Conservation (phyloP, 2,797 vertebrate species). For the Etheostoma nigrum region DNA sequence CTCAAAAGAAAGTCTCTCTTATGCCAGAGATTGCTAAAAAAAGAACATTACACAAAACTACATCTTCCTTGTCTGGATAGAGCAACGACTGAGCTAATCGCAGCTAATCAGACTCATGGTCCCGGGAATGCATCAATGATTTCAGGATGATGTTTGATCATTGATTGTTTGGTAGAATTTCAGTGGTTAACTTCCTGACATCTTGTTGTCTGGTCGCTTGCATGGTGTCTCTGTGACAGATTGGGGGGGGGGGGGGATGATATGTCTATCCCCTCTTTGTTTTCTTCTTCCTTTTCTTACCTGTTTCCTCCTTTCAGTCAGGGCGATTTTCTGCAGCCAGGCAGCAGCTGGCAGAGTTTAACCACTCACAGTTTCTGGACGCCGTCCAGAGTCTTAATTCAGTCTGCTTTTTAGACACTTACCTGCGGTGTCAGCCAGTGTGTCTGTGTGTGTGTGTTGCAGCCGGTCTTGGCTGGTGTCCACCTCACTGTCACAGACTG, state of each 20-base stretch:
- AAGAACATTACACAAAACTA: too few relatives aligned
- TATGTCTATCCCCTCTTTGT: neutral
- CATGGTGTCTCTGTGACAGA: neutral
- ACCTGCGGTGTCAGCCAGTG: conserved; percentile 46
- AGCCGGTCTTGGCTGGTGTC: conserved; percentile 57
- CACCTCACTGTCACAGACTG: conserved; percentile 58
- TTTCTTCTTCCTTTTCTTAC: conserved; percentile 1
- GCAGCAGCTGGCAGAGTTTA: conserved; percentile 34
- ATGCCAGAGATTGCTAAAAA: too few relatives aligned
- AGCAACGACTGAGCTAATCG: too few relatives aligned
- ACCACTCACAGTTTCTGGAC: conserved; percentile 43
- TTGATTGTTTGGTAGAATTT: neutral
- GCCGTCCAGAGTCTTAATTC: conserved; percentile 56
- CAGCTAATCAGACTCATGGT: neutral
- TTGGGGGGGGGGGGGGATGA: neutral
- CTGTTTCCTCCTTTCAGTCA: conserved; percentile 29
- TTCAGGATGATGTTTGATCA: neutral
- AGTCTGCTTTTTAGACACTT: conserved; percentile 50
- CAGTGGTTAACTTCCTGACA: neutral
- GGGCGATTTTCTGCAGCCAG: conserved; percentile 41
- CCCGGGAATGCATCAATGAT: too few relatives aligned
- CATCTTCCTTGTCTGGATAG: too few relatives aligned
- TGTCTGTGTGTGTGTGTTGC: conserved; percentile 23
- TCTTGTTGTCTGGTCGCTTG: neutral
- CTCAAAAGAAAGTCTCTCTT: too few relatives aligned